Percentiles rank a stretch among this genome's conserved stretches.
Conservation (phyloP, 2,113 vertebrate genomes). For the Phaetusa simplex region DNA sequence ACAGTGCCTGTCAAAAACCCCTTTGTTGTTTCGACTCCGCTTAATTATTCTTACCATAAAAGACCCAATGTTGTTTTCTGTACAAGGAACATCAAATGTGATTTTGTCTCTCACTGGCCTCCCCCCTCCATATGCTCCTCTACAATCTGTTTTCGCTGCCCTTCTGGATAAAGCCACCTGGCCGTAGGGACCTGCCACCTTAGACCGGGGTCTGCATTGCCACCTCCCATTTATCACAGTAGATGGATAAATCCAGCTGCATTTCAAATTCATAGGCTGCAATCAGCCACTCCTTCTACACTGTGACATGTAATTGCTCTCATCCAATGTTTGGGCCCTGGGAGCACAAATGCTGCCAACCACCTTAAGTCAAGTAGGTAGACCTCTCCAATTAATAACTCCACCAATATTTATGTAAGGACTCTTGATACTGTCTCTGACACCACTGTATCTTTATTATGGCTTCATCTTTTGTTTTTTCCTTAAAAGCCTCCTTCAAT, state of each 20-base stretch:
- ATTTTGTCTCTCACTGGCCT: not conserved
- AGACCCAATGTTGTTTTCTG: not conserved
- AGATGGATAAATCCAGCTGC: not conserved
- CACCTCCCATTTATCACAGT: not conserved
- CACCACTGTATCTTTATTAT: not conserved
- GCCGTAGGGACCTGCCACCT: not conserved
- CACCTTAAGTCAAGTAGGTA: not conserved
- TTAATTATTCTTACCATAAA: not conserved
- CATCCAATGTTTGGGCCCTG: not conserved
- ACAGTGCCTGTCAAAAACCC: not conserved
- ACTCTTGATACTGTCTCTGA: not conserved
- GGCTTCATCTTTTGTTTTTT: not conserved
- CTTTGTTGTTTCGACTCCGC: not conserved
- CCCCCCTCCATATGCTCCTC: not conserved
- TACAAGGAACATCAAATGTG: not conserved
- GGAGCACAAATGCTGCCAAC: not conserved
- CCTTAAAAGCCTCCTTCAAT: not conserved
- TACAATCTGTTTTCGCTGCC: not conserved
- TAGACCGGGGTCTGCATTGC: not conserved
- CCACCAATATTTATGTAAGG: not conserved
- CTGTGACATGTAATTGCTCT: rapidly evolving
- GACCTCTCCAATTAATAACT: not conserved
- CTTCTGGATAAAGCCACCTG: not conserved
- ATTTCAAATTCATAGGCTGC: not conserved
- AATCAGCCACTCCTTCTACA: rapidly evolving